phyloP scores from a whole-genome alignment of 92 coral and sea anemone species.

The Montipora capitata region DNA sequence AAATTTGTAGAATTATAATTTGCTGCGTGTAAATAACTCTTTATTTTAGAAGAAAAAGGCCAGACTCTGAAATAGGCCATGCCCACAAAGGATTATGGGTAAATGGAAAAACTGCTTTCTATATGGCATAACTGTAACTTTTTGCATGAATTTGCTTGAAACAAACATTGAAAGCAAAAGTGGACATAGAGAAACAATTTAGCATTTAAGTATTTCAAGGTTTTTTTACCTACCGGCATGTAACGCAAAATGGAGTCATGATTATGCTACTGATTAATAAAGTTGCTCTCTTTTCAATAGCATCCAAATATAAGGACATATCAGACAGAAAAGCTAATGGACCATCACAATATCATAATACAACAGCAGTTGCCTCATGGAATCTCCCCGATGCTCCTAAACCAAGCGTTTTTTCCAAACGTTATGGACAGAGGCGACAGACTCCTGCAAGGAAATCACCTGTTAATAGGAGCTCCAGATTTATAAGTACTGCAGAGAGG shows the following conservation, averaged over 20 bases:
- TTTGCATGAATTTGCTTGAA: not conserved
- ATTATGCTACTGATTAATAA: conserved; percentile 12
- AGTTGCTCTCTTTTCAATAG: not conserved
- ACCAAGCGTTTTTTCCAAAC: not conserved
- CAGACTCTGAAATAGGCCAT: not conserved
- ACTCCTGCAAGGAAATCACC: conserved; percentile 20
- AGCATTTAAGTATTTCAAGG: not conserved
- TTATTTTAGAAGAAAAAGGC: not conserved
- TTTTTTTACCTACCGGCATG: not conserved
- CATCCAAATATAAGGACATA: conserved; percentile 37
- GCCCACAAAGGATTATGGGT: conserved; percentile 46
- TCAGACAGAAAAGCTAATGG: not conserved
- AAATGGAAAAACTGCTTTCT: not conserved
- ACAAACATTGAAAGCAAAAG: not conserved
- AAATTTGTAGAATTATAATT: too few species aligned
- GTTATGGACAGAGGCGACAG: not conserved
- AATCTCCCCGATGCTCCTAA: not conserved
- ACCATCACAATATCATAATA: not conserved
- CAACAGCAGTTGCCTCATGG: not conserved
- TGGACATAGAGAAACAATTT: not conserved
- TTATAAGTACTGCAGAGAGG: conserved; percentile 54
- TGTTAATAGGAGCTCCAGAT: conserved; percentile 12
- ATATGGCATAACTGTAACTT: not conserved
- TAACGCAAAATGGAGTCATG: conserved; percentile 39
- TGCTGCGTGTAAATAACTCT: too few species aligned